These are phyloP conservation scores for Scaptomyza polygonia DNA, from an alignment of 2,888 invertebrate species.

Conservation along the genomic window DNA sequence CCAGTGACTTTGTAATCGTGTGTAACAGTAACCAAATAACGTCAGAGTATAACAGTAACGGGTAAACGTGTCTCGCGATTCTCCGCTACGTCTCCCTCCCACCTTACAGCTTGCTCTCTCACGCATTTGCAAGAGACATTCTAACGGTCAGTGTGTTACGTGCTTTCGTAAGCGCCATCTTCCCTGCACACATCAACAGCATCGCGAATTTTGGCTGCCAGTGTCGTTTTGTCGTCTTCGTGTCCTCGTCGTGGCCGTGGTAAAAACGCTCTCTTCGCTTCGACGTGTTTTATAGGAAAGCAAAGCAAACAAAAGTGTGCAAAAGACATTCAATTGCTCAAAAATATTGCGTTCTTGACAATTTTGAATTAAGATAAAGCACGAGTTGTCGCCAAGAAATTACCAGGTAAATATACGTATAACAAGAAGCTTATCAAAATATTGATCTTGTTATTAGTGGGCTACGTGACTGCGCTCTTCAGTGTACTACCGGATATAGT, in stretches of 20 bases:
- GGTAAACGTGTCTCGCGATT: conserved; percentile 6
- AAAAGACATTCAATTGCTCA: conserved; percentile 7
- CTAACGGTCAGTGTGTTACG: conserved; percentile 15
- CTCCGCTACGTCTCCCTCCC: neutral
- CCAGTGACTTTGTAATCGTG: conserved; percentile 32
- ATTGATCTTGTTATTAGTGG: conserved; percentile 34
- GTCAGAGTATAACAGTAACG: conserved; percentile 34
- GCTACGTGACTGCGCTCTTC: conserved; percentile 40
- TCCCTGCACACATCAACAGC: neutral
- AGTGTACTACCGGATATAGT: conserved; percentile 28
- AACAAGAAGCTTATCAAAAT: conserved; percentile 32
- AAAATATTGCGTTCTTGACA: conserved; percentile 5
- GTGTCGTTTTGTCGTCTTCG: conserved; percentile 7
- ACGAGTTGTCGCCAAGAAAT: conserved; percentile 30
- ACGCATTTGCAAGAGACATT: conserved; percentile 7
- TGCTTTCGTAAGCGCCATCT: conserved; percentile 10
- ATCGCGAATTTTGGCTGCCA: conserved; percentile 1
- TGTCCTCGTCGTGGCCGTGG: conserved; percentile 40
- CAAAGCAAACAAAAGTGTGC: neutral
- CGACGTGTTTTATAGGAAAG: conserved; percentile 31
- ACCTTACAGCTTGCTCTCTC: neutral
- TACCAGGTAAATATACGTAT: conserved; percentile 55
- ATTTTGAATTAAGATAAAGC: conserved; percentile 38
- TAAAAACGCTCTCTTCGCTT: conserved; percentile 8
- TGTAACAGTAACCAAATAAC: conserved; percentile 49